A percentile compares a stretch with the other conserved stretches of the same genome.
Conservation (phyloP, 2,888 invertebrate genomes). For the Megalurothrips usitatus region DNA sequence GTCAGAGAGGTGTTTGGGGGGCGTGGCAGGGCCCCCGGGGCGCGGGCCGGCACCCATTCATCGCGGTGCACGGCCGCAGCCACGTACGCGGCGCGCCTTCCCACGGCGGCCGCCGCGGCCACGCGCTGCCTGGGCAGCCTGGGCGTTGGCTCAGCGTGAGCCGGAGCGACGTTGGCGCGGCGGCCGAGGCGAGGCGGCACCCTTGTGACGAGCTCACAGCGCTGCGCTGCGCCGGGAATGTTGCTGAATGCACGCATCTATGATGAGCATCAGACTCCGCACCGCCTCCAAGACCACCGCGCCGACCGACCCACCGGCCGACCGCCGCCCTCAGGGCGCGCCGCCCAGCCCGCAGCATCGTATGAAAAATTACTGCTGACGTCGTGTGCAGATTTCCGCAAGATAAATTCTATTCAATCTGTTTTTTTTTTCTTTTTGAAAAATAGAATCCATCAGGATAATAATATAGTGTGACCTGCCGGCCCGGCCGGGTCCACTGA, state of each 20-base stretch:
- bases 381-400: too few species aligned
- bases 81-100: not conserved
- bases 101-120: not conserved
- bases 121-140: not conserved
- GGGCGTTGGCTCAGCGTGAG: too few species aligned
- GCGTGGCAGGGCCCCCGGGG: not conserved
- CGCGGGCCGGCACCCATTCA: not conserved
- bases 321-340: not conserved
- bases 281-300: not conserved
- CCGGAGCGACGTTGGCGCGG: not conserved
- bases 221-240: not conserved
- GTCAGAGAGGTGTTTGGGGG: constrained; percentile 24
- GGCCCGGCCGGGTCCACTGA: too few species aligned
- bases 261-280: not conserved
- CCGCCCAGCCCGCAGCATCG: too few species aligned
- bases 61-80: not conserved
- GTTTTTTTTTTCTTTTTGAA: too few species aligned
- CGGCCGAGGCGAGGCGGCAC: not conserved
- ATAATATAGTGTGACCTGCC: too few species aligned
- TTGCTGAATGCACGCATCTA: not conserved
- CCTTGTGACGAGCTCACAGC: not conserved
- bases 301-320: not conserved
- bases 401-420: too few species aligned
- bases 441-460: too few species aligned
- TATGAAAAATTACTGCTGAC: too few species aligned